phyloP scores from a whole-genome alignment of 1,140 invertebrate genomes.

The Rhizoglyphus robini region DNA sequence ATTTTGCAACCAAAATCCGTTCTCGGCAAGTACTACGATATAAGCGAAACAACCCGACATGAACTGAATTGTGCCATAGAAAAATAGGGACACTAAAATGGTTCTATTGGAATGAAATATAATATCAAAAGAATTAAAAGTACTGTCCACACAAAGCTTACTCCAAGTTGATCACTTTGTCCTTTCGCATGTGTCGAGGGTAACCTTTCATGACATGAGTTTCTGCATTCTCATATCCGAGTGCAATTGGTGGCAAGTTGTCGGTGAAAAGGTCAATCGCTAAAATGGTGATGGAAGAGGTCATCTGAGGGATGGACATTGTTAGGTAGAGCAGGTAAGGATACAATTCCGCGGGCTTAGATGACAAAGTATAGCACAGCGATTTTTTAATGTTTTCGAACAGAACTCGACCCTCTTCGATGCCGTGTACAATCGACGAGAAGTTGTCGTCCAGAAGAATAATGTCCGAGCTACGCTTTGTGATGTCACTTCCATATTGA shows the following conservation, averaged over 20 bases:
- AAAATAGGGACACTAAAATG: conserved; percentile 53
- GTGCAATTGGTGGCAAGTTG: not conserved
- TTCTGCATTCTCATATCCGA: not conserved
- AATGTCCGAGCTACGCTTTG: conserved; percentile 52
- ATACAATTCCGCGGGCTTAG: conserved; percentile 98
- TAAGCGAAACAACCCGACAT: conserved; percentile 42
- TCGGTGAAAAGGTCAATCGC: not conserved
- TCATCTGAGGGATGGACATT: conserved; percentile 85
- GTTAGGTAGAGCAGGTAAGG: conserved; percentile 97
- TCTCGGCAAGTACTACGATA: conserved; percentile 45
- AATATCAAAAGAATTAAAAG: conserved; percentile 96
- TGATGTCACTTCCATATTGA: conserved; percentile 39
- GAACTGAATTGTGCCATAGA: conserved; percentile 41
- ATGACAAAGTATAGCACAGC: conserved; percentile 95
- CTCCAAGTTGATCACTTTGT: conserved; percentile 94
- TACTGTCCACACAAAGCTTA: conserved; percentile 90
- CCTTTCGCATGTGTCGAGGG: conserved; percentile 96
- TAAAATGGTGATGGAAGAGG: conserved; percentile 89
- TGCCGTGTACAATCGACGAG: conserved; percentile 50
- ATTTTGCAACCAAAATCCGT: conserved; percentile 41
- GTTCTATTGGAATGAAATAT: conserved; percentile 88
- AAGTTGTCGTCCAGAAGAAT: conserved; percentile 55
- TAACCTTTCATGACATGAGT: conserved; percentile 63
- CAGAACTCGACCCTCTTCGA: conserved; percentile 67
- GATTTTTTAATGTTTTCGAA: conserved; percentile 99